A percentile compares a stretch with the other conserved stretches of the same genome.
Conservation (phyloP, 2,113 vertebrate species). For the Sorex fumeus region DNA sequence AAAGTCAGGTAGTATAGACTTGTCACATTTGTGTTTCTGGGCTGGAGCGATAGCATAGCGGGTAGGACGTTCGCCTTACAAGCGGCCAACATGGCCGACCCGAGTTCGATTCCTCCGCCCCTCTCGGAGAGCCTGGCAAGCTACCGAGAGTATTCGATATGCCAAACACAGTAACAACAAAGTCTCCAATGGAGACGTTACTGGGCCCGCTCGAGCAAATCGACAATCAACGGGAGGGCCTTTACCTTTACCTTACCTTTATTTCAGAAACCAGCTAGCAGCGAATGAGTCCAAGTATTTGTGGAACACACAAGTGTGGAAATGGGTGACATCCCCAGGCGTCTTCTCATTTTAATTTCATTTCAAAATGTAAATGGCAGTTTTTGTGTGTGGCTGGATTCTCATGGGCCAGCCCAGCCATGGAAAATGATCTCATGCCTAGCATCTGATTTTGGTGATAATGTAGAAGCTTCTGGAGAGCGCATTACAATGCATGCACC, state of each 20-base stretch:
- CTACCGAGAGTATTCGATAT: too few species aligned
- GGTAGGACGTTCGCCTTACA: too few species aligned
- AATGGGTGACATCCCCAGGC: neutral
- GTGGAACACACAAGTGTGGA: neutral
- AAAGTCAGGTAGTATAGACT: neutral
- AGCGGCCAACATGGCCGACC: too few species aligned
- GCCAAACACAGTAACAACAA: too few species aligned
- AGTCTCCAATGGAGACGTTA: too few species aligned
- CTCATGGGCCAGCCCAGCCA: neutral
- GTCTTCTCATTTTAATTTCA: conserved; percentile 21
- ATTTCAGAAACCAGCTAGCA: conserved; percentile 10
- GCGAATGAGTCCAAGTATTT: neutral
- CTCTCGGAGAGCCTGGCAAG: too few species aligned
- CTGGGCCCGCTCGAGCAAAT: too few species aligned
- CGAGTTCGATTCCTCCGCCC: too few species aligned
- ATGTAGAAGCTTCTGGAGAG: neutral
- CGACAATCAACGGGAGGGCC: too few species aligned
- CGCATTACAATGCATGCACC: neutral
- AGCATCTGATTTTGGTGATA: neutral
- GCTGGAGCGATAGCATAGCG: too few species aligned
- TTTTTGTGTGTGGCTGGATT: conserved; percentile 16
- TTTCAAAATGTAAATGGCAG: neutral
- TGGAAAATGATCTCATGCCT: neutral
- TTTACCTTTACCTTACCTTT: too few species aligned
- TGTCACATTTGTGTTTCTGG: too few species aligned